Evolutionary conservation across 2,888 invertebrate genomes (phyloP), one percentile per base, ranked within the genome.

Genomic region (Molanna angustata): DNA sequence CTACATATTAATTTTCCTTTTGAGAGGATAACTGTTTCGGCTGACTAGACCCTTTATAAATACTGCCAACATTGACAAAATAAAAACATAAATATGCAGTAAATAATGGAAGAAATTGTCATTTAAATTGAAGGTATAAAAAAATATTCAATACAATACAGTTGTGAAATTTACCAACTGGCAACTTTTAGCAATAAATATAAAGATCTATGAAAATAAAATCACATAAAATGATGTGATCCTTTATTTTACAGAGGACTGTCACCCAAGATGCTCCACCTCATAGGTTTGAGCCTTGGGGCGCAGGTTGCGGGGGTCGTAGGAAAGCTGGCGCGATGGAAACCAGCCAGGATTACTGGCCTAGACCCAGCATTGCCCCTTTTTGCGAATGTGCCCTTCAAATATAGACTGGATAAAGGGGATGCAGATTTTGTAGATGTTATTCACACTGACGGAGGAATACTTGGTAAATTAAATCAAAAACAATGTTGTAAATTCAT

Each of bases 251-350:
- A 11, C 17, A 77, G 80, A 59, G 82, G 81, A 1, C 64, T 82
- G 33, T 67, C 79, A 32, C 62, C 82, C 27, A 74, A 77, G 20
- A 75, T 72, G 51, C 73, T 83, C 1, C 83, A 83, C 62, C 64
- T 83, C 19, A 69, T 83, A 2, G 84, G 85, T 0, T 76, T 83
- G 65, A 83, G 83, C 61, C 63, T 85, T 49, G 85, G 84, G 0
- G 82, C 80, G 0, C 84, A 85, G 58, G 75, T 81, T 53, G 83
- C 83, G 1, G 85, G 85, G 1, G 80, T 84, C 1, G 79, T 82
- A 0, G 84, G 83, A 1, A 68, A 72, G 22, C 70, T 76, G 14
- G 71, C 69, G 62, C 71, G 78, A 61, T 81, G 81, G 65, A 69
- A 68, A 43, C 77, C 83, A 1, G 68, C 74, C 1, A 70, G 82